These are phyloP conservation scores for Lethrus apterus DNA, from an alignment of 1,140 invertebrate species.

Conservation along the genomic window DNA sequence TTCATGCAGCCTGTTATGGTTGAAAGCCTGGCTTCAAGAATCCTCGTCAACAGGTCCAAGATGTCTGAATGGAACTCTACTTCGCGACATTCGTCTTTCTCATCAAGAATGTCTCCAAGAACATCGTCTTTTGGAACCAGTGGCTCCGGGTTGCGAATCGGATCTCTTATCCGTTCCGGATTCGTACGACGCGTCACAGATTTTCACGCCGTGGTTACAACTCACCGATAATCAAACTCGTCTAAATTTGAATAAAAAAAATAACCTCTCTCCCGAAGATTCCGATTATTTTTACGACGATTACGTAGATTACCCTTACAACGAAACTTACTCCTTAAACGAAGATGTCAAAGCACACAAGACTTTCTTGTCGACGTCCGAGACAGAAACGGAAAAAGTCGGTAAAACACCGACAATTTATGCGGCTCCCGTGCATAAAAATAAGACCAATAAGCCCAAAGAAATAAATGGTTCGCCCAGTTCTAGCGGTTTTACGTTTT, in stretches of 20 bases:
- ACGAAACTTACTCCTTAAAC: slow-evolving; percentile 43
- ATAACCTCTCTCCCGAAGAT: slow-evolving; percentile 57
- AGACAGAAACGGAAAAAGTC: slow-evolving; percentile 29
- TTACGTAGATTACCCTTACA: slow-evolving; percentile 65
- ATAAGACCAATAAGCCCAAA: slow-evolving; percentile 31
- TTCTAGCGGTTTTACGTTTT: slow-evolving; percentile 67
- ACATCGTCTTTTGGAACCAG: slow-evolving; percentile 46
- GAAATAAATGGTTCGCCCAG: slow-evolving; percentile 41
- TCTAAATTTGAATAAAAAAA: slow-evolving; percentile 18
- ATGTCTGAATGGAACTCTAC: slow-evolving; percentile 65
- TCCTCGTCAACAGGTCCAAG: slow-evolving; percentile 60
- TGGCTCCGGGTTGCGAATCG: slow-evolving; percentile 55
- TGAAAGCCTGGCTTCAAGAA: slow-evolving; percentile 72
- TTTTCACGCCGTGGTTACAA: slow-evolving; percentile 45
- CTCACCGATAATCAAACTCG: slow-evolving; percentile 32
- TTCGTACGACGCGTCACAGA: slow-evolving; percentile 29
- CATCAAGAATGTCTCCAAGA: slow-evolving; percentile 54
- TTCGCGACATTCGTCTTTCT: slow-evolving; percentile 61
- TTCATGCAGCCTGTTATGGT: slow-evolving; percentile 71
- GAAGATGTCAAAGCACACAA: background rate
- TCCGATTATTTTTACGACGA: slow-evolving; percentile 76
- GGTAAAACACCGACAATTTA: slow-evolving; percentile 61
- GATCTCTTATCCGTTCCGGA: slow-evolving; percentile 48
- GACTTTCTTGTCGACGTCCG: background rate
- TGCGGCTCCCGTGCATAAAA: slow-evolving; percentile 51